Base-by-base conservation (phyloP, 2,888 invertebrate genomes). In the Prenolepis imparis region DNA sequence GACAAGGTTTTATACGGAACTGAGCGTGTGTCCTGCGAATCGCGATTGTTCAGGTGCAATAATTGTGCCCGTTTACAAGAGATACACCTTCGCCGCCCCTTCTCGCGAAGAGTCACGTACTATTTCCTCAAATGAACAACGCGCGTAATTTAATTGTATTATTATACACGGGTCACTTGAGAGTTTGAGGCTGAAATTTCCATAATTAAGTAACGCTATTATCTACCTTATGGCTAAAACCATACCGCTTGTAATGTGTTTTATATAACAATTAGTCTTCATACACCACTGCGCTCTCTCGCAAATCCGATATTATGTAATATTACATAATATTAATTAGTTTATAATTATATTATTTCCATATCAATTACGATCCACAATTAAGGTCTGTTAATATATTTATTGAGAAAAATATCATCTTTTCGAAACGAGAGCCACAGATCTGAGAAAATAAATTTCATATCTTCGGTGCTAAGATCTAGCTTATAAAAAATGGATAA, bases 161-260 rank as follows among this genome's bases (percentile, higher is more conserved):
- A 21, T 5, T 70, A 15, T 15, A 2, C 2, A 5, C 36, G 36
- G 32, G 24, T 59, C 9, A 3, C 11, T 11, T 57, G 11, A 41
- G n/a, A 41, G 0, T 41, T 61, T 39, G 12, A 59, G 12, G 39
- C 12, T 41, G 39, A 41, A 73, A 12, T 39, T 61, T 28, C 1
- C 28, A 5, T 12, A 73, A 28, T 59, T 24, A 24, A 73, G n/a
- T 52, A 52, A 52, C 12, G 55, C 24, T 44, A 44, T 67, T 68
- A 68, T 55, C 21, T 39, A 55, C 9, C 12, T 55, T 2, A 24
- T 32, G 0, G 24, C 24, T 48, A 44, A 48, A 48, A 32, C 39
- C 24, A 57, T 24, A 28, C 3, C 6, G 11, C 18, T 11, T 24
- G 5, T 2, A 3, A 39, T 24, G 55, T 72, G 48, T 52, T 59